Evolutionary conservation across 53 echinoderm and acorn worm species (phyloP).

Genomic region (Crossaster papposus): DNA sequence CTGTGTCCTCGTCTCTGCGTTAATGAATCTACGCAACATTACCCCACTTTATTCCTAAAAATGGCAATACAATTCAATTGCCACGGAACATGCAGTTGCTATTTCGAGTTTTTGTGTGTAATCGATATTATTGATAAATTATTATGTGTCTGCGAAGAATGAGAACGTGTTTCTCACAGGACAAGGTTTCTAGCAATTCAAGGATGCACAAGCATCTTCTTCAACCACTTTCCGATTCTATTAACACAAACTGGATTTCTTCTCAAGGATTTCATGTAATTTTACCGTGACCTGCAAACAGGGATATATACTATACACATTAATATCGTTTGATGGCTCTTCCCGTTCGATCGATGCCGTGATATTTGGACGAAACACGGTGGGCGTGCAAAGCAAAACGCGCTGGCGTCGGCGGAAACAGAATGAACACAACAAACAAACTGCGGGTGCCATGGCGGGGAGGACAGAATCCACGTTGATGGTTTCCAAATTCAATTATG

Average conservation of each 20-base stretch:
- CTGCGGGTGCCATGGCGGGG: not conserved
- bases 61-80: too few species aligned
- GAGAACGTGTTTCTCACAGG: not conserved
- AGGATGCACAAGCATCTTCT: not conserved
- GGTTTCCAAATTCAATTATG: conserved; percentile 50
- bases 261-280: not conserved
- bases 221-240: not conserved
- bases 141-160: not conserved
- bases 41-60: too few species aligned
- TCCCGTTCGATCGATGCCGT: conserved; percentile 25
- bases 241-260: not conserved
- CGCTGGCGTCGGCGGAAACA: not conserved
- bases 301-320: not conserved
- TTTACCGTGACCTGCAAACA: not conserved
- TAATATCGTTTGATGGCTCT: conserved; percentile 22
- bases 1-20: too few species aligned
- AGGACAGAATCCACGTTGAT: conserved; percentile 17
- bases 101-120: too few species aligned
- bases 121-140: not conserved
- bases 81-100: too few species aligned
- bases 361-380: conserved; percentile 14
- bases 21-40: too few species aligned
- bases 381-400: not conserved
- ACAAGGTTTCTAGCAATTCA: not conserved
- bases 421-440: conserved; percentile 9